Evolutionary conservation across 2,797 vertebrate genomes (phyloP), one percentile per base, ranked within the genome.

Genomic region (Botia kubotai): DNA sequence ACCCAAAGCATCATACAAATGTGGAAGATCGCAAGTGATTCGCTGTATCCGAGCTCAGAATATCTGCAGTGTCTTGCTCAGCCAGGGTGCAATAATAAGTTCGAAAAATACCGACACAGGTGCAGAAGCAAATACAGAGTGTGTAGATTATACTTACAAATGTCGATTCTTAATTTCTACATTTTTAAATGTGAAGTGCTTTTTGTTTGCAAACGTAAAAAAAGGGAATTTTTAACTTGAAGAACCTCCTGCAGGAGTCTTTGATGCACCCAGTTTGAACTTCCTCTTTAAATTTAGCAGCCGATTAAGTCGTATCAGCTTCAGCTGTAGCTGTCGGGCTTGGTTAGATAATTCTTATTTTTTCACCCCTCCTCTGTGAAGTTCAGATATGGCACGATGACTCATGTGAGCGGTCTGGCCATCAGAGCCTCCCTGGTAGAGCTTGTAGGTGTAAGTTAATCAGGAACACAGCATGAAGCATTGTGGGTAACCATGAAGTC

Each of bases 401-500:
- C 87, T 93, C 90, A 91, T 88, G 86, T 83, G 75, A 83, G 80
- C 83, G 84, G 75, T 76, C 85, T 86, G 86, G 89, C 85, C 83
- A 90, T 89, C 81, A 84, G 88, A 90, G 82, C 76, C 87, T 87
- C 88, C 89, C 84, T 80, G 53, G 77, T 85, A 89, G 88, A 90
- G 88, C 84, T 88, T 91, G 91, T 90, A 91, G 92, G 93, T 93
- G 90, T 92, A 90, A 93, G 91, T 91, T 94, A 93, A 94, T 94
- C 91, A 92, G 89, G 89, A 93, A 90, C 91, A 91, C 90, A 89
- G 91, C 88, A 88, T 60, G 80, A 85, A 90, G 88, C 73, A 26
- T 87, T 93, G 92, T 33, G 89, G 91, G 91, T 86, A 86, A 88
- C 87, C 87, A 85, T 72, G 77, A 86, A 90, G 89, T 90, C 85